A percentile compares a stretch with the other conserved stretches of the same genome.
Evolutionary conservation across 2,797 vertebrate species (phyloP).

Genomic region (Falco cherrug): DNA sequence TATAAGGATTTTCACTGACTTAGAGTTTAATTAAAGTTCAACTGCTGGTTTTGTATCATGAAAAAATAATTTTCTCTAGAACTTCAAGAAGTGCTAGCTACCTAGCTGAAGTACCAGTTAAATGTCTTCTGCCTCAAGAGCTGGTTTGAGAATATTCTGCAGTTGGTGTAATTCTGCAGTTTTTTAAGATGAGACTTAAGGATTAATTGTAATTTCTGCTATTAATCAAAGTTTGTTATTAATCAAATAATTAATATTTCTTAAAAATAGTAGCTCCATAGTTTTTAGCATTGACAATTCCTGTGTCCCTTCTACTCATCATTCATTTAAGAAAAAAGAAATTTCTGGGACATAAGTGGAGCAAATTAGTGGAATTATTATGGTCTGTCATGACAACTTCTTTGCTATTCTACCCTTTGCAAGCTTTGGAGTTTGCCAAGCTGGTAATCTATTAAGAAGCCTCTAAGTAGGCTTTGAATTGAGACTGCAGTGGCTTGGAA

Average conservation of each 20-base stretch:
- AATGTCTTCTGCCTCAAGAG: neutral
- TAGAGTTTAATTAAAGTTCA: neutral
- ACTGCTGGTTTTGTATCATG: neutral
- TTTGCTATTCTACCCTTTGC: neutral
- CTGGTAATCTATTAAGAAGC: conserved; percentile 26
- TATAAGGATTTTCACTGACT: neutral
- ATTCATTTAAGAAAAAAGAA: neutral
- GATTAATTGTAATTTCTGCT: neutral
- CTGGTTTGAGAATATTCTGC: neutral
- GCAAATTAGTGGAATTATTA: neutral
- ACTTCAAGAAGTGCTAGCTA: neutral
- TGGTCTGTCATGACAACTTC: neutral
- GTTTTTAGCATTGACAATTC: neutral
- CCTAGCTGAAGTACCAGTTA: neutral
- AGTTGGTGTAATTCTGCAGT: neutral
- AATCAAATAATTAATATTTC: neutral
- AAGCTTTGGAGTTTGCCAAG: neutral
- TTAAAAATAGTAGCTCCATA: neutral
- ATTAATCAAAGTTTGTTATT: neutral
- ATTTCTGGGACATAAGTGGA: neutral
- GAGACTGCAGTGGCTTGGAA: neutral
- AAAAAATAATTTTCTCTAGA: neutral
- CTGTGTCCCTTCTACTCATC: neutral
- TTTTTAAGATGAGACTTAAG: neutral
- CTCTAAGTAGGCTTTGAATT: conserved; percentile 31